Evolutionary conservation across 2,113 vertebrate species (phyloP), one percentile per base, ranked within the genome.

Genomic region (Helogale parvula): DNA sequence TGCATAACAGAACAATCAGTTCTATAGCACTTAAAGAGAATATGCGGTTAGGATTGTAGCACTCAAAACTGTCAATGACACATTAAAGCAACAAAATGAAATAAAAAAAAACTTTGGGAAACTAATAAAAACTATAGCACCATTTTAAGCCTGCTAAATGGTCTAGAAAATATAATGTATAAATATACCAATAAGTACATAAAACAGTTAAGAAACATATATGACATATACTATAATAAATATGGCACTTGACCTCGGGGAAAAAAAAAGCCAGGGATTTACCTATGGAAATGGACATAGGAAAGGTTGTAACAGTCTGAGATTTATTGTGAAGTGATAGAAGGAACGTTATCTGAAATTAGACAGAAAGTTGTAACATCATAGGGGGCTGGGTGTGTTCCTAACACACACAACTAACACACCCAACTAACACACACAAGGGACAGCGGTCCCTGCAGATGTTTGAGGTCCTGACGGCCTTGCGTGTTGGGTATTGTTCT

Each of bases 361-460:
- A 0, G 31, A 95, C 15, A 90, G 33, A 29, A 83, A 12, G 7
- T 45, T 81, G 0, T 31, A 79, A 84, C 0, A 50, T 2, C 3
- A 17, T 23, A 16, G 21, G 15, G 57, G 7, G 5, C 16, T 16
- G 5, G 1, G 0, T 60, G 7, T 87, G 33, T 25, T 94, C 23
- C 21, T 11, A 63, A 50, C 0, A 69, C 6, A 41, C 5, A 25
- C 0, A 0, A 6, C 38, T 8, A 54, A 50, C 0, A 69, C 6
- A 41, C 5, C 19, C 0, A 0, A 6, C 38, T 8, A 54, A n/a
- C 0, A 69, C 8, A 50, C 10, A 25, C 0, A 0, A 4, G 17
- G 12, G 3, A 52, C 0, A 1, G 21, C 35, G 4, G 1, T 1
- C 13, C 0, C 31, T 38, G 8, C 16, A 29, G n/a, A 41, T 54